Conservation (phyloP, 2,888 invertebrate genomes). For the Mystacides longicornis region DNA sequence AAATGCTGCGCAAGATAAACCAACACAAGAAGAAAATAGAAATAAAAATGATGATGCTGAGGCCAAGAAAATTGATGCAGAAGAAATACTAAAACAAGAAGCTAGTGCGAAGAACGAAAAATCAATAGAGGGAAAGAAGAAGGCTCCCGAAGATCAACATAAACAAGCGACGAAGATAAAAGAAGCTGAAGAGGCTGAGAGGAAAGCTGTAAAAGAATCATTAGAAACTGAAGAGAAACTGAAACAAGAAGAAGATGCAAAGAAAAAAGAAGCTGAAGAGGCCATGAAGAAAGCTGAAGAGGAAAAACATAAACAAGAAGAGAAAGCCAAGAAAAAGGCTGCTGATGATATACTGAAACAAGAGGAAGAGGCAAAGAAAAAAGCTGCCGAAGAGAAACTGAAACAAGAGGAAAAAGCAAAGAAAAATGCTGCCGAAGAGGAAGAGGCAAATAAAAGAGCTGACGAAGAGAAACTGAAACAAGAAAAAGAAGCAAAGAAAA, state of each 20-base stretch:
- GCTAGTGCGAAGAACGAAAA: constrained; percentile 23
- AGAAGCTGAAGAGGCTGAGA: constrained; percentile 9
- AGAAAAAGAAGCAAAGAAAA: constrained; percentile 26
- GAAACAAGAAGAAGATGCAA: constrained; percentile 17
- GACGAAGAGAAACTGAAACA: constrained; percentile 9
- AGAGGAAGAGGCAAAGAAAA: background rate
- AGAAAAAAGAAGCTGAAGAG: constrained; percentile 19
- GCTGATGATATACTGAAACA: constrained; percentile 23
- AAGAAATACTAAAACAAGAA: constrained; percentile 3
- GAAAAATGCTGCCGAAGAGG: constrained; percentile 29
- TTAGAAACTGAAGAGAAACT: constrained; percentile 24
- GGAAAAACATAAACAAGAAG: constrained; percentile 10
- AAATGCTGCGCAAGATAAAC: constrained; percentile 22
- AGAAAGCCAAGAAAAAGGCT: constrained; percentile 21
- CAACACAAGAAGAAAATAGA: constrained; percentile 19
- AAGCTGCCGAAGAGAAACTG: constrained; percentile 6
- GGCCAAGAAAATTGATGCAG: constrained; percentile 22
- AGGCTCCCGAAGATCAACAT: background rate
- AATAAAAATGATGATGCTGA: constrained; percentile 26
- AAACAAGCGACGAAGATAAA: background rate
- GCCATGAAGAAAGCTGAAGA: constrained; percentile 18
- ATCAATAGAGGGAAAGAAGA: constrained; percentile 13
- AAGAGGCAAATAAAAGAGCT: constrained; percentile 1
- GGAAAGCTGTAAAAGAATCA: constrained; percentile 24
- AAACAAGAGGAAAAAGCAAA: constrained; percentile 24